Evolutionary conservation across 64 coral and sea anemone genomes (phyloP).

Genomic region (Montipora foliosa): DNA sequence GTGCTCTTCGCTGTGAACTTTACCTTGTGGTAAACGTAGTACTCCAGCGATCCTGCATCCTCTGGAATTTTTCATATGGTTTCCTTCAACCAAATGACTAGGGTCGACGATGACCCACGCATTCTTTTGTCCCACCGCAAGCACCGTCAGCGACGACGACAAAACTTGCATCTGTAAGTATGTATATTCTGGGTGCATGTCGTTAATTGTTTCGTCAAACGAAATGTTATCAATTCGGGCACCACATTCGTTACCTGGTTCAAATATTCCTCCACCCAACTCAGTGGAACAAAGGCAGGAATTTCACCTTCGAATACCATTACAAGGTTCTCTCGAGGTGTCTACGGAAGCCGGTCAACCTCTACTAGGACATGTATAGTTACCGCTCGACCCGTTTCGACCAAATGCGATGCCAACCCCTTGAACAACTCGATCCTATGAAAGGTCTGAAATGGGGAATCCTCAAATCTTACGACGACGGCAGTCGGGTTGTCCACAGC

Average conservation of each 20-base stretch:
- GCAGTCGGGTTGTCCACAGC: background rate
- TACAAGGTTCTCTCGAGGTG: background rate
- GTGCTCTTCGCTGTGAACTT: background rate
- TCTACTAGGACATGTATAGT: background rate
- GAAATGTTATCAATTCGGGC: background rate
- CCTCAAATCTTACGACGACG: background rate
- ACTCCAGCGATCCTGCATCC: background rate
- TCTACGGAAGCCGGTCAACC: background rate
- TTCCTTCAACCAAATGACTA: background rate
- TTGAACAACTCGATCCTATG: background rate
- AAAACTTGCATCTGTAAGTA: background rate
- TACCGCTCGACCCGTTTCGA: background rate
- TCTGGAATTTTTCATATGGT: background rate
- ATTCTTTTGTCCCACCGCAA: background rate
- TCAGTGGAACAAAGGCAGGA: background rate
- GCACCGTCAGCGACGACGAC: background rate
- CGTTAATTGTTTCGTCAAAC: background rate
- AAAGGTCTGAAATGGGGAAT: background rate
- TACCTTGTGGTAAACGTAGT: background rate
- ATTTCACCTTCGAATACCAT: background rate
- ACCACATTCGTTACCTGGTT: background rate
- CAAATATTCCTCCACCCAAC: background rate
- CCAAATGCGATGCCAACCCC: background rate
- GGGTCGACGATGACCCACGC: background rate
- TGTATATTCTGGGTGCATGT: background rate